phyloP scores from a whole-genome alignment of 1,140 invertebrate genomes.

The Berghia stephanieae region DNA sequence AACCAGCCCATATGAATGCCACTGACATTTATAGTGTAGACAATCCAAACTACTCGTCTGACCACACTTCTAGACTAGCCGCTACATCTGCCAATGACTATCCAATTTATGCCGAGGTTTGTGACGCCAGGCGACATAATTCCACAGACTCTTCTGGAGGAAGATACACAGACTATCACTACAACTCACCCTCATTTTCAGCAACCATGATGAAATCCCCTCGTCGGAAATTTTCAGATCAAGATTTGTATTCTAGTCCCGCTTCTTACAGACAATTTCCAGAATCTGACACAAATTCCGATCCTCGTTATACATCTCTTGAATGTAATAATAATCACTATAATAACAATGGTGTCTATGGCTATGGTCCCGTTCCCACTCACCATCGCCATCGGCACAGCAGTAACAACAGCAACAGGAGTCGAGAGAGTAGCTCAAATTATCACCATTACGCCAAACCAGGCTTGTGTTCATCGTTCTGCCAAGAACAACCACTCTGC shows the following conservation, averaged over 20 bases:
- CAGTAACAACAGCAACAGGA: slow-evolving; percentile 7
- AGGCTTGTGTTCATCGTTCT: background rate
- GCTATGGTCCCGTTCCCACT: background rate
- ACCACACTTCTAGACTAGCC: background rate
- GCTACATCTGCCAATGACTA: background rate
- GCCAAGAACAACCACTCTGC: background rate
- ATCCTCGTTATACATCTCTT: slow-evolving; percentile 35
- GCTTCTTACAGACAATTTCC: slow-evolving; percentile 29
- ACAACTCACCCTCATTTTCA: background rate
- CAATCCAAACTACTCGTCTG: background rate
- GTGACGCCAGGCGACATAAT: background rate
- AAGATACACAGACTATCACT: slow-evolving; percentile 3
- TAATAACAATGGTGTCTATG: slow-evolving; percentile 23
- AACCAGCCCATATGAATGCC: background rate
- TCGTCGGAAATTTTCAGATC: slow-evolving; percentile 36
- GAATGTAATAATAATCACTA: slow-evolving; percentile 29
- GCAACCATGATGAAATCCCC: background rate
- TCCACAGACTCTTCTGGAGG: background rate
- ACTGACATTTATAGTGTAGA: background rate
- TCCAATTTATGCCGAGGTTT: slow-evolving; percentile 3
- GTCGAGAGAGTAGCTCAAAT: background rate
- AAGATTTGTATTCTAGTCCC: slow-evolving; percentile 37
- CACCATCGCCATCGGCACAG: background rate
- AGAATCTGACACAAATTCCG: slow-evolving; percentile 23
- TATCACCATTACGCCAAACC: background rate